These are phyloP conservation scores for Sceloporus undulatus DNA, from an alignment of 2,113 vertebrate genomes.

Conservation along the genomic window DNA sequence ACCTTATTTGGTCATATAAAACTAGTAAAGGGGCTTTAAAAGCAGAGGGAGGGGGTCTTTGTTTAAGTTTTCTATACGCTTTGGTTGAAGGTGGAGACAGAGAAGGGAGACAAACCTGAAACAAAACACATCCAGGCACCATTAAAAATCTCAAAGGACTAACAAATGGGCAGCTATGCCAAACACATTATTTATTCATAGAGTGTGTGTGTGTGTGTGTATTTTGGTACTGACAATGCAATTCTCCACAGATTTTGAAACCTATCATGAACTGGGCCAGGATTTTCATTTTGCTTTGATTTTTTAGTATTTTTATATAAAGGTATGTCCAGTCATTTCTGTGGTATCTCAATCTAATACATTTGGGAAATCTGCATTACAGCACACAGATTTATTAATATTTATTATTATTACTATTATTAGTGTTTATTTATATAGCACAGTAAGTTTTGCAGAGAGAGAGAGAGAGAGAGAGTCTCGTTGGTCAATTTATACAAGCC, in stretches of 20 bases:
- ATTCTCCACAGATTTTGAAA: not conserved
- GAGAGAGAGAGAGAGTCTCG: not conserved
- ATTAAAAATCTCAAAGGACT: not conserved
- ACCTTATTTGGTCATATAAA: slow-evolving; percentile 2
- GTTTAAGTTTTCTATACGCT: not conserved
- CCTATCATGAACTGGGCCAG: not conserved
- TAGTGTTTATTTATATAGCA: no score
- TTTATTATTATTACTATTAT: no score
- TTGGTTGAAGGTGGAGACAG: not conserved
- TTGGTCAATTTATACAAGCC: not conserved
- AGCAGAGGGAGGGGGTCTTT: not conserved
- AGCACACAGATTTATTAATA: no score
- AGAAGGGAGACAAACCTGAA: not conserved
- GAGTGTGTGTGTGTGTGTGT: not conserved
- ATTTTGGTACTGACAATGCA: not conserved
- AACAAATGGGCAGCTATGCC: not conserved
- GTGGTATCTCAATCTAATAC: not conserved
- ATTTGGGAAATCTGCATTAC: slow-evolving; percentile 1
- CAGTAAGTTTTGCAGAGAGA: no score
- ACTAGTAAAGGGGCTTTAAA: not conserved
- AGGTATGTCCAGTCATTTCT: not conserved
- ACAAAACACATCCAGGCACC: not conserved
- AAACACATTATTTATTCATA: not conserved
- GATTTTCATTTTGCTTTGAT: not conserved
- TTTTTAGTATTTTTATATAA: slow-evolving; percentile 10